Percentiles rank a stretch among this genome's conserved stretches.
phyloP scores from a whole-genome alignment of 2,797 vertebrate genomes.

The Epinephelus malabaricus region DNA sequence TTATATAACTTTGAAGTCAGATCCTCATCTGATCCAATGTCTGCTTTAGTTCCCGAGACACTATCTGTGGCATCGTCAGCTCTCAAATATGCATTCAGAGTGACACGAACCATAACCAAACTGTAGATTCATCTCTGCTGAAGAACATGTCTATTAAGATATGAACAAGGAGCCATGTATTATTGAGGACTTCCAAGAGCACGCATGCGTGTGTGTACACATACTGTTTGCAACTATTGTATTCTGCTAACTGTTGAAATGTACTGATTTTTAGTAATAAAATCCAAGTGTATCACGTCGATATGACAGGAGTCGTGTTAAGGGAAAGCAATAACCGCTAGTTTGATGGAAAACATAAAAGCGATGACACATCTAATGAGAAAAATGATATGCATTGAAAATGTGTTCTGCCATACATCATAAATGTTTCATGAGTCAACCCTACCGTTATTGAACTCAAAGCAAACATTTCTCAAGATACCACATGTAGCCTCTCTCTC shows the following conservation, averaged over 20 bases:
- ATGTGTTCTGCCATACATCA: slow-evolving; percentile 28
- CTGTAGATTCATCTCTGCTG: slow-evolving; percentile 18
- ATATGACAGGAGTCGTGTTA: background rate
- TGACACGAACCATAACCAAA: slow-evolving; percentile 29
- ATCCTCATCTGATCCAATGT: slow-evolving; percentile 46
- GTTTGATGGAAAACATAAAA: slow-evolving; percentile 31
- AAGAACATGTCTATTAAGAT: slow-evolving; percentile 5
- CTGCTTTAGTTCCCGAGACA: slow-evolving; percentile 52
- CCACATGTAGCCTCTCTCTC: background rate
- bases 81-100: slow-evolving; percentile 54
- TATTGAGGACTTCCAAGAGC: slow-evolving; percentile 14
- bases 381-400: slow-evolving; percentile 19
- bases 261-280: background rate
- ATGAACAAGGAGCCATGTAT: slow-evolving; percentile 33
- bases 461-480: background rate
- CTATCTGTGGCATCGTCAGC: slow-evolving; percentile 45
- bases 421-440: slow-evolving; percentile 38
- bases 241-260: background rate
- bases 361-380: slow-evolving; percentile 15
- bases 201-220: background rate
- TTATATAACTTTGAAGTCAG: slow-evolving; percentile 52
- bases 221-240: background rate
- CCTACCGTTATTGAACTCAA: background rate
- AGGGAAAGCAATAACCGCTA: background rate
- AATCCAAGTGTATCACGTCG: background rate